Conservation (phyloP, 2,888 invertebrate species). For the Nipponacmea schrenckii region DNA sequence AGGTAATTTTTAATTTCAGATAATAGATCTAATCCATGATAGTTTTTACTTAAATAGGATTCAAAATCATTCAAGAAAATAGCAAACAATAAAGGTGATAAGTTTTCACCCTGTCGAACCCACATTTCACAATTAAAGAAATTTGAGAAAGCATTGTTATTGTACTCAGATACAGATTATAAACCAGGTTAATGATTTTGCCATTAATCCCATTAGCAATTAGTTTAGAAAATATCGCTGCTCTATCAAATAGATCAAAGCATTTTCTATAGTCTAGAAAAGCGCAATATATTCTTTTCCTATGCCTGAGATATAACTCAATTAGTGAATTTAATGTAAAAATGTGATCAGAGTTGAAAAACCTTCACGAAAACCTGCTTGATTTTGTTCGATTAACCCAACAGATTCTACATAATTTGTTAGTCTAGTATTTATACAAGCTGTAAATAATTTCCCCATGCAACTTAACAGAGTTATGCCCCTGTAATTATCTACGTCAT, state of each 20-base stretch:
- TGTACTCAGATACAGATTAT: background rate
- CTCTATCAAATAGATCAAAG: slow-evolving; percentile 16
- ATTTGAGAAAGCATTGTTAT: background rate
- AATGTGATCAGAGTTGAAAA: slow-evolving; percentile 10
- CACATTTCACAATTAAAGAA: background rate
- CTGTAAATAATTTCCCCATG: slow-evolving; percentile 9
- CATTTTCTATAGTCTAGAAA: slow-evolving; percentile 2
- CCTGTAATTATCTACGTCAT: slow-evolving; percentile 16
- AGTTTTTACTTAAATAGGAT: too few relatives aligned
- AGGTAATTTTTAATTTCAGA: too few relatives aligned
- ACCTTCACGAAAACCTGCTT: background rate
- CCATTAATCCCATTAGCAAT: background rate
- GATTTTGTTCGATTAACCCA: background rate
- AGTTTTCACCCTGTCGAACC: background rate
- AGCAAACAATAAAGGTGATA: background rate
- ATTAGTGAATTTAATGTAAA: slow-evolving; percentile 11
- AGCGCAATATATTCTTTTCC: slow-evolving; percentile 1
- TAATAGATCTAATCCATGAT: too few relatives aligned
- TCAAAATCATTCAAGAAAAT: too few relatives aligned
- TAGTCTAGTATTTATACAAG: background rate
- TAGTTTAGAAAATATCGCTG: slow-evolving; percentile 15
- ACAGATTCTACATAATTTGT: background rate
- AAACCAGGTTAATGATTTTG: background rate
- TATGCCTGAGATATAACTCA: background rate
- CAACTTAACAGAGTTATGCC: slow-evolving; percentile 12